These are phyloP conservation scores for Pelosia muscerda DNA, from an alignment of 2,888 invertebrate species.

Conservation along the genomic window DNA sequence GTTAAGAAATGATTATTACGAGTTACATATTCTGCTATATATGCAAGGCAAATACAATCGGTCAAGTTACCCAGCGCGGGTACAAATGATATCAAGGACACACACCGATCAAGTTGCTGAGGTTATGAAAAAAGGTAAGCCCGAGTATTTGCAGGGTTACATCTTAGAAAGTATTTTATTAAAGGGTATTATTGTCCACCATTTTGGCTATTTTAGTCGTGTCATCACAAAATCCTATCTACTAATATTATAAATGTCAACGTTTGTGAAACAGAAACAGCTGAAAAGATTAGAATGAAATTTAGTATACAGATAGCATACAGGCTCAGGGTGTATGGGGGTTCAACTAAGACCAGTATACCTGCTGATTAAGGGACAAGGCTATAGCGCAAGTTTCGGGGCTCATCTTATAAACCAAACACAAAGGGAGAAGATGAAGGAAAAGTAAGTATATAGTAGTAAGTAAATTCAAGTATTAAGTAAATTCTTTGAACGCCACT, in stretches of 20 bases:
- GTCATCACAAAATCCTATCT: neutral
- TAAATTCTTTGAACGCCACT: too few relatives aligned
- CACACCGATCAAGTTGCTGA: slow-evolving; percentile 1
- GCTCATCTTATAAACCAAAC: too few relatives aligned
- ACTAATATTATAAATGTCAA: neutral
- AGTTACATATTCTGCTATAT: too few relatives aligned
- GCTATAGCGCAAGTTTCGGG: too few relatives aligned
- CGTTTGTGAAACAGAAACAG: neutral
- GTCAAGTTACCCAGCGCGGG: neutral
- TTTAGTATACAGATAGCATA: neutral
- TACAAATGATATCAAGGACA: neutral
- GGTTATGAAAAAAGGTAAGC: neutral
- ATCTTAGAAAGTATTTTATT: neutral
- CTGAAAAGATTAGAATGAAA: neutral
- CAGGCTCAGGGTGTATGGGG: neutral
- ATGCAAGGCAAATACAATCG: neutral
- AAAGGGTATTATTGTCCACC: neutral
- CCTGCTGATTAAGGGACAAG: too few relatives aligned
- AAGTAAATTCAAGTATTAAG: too few relatives aligned
- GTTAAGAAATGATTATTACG: neutral
- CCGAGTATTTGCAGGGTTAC: neutral
- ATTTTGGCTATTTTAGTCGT: neutral
- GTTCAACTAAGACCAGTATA: neutral
- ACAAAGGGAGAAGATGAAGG: too few relatives aligned
- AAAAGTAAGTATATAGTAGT: too few relatives aligned